Base-by-base conservation (phyloP, 1,140 invertebrate species). In the Rhopalosiphum padi region DNA sequence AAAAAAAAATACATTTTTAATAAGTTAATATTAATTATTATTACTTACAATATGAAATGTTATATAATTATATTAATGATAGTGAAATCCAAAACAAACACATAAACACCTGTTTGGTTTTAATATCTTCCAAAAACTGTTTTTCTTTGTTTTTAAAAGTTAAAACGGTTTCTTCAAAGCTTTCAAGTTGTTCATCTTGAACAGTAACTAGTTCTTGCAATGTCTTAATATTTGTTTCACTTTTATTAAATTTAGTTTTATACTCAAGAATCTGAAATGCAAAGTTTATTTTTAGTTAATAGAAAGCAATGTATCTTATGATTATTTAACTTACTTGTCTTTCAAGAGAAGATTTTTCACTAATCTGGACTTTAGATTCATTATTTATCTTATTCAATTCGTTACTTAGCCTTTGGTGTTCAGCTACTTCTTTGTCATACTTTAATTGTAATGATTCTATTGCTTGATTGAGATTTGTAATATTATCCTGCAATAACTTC, bases 181-280 rank as follows among this genome's bases (percentile, higher is more conserved):
- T 68, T 55, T 88, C 60, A 48, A 94, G 41, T 82, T 94, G 90
- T 41, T 92, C 60, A 91, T 94, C 91, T 82, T 92, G 90, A 46
- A 48, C 35, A 60, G 91, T 93, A 30, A 93, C 15, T 25, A 93
- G 5, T 82, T 89, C 94, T 89, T 93, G 30, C 30, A 94, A 43
- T 68, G 85, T 88, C 7, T 91, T 91, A 68, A 92, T 60, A 86
- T 91, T 94, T 11, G 37, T 86, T 86, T 94, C 94, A 83, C 90
- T 43, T 41, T 91, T 92, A 77, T 60, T 35, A 53, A 51, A 93
- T 82, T 94, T 94, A 11, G 90, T 94, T 94, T 94, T 94, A 6
- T 53, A 91, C 35, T 92, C 90, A 25, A 92, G 46, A 48, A 87
- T 51, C 94, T 94, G 25, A 68, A 92, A 93, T 25, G 2, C 21